Conservation (phyloP, 2,888 invertebrate genomes). For the Venusia cambrica region DNA sequence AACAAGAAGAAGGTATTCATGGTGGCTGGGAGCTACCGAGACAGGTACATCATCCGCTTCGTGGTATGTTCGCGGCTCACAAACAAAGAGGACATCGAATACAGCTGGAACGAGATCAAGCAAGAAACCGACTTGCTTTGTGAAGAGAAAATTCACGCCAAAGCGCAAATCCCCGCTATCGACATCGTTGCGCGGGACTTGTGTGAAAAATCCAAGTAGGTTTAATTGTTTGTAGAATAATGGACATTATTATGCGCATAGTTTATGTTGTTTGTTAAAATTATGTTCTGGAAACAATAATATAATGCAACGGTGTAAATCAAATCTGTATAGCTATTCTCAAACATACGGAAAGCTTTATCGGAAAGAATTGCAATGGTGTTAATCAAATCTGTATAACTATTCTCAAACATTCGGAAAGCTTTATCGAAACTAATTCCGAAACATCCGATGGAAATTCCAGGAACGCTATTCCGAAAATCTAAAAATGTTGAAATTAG, state of each 20-base stretch:
- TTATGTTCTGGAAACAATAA: too few species aligned
- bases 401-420: too few species aligned
- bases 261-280: not conserved
- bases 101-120: constrained; percentile 86
- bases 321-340: too few species aligned
- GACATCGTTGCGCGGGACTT: constrained; percentile 51
- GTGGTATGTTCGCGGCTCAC: constrained; percentile 89
- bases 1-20: constrained; percentile 90
- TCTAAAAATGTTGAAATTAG: too few species aligned
- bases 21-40: constrained; percentile 87
- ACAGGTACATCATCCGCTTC: constrained; percentile 88
- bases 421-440: too few species aligned
- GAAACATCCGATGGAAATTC: too few species aligned
- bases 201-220: constrained; percentile 65
- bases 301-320: too few species aligned
- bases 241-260: not conserved
- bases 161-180: constrained; percentile 53
- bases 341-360: too few species aligned
- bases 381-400: too few species aligned
- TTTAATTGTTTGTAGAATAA: constrained; percentile 8
- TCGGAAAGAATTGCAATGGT: too few species aligned
- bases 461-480: too few species aligned
- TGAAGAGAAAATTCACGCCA: constrained; percentile 45
- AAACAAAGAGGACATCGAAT: constrained; percentile 86
- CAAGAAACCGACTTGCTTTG: constrained; percentile 71